Percentiles rank a stretch among this genome's conserved stretches.
These are phyloP conservation scores for Aegotheles bennettii DNA, from an alignment of 2,113 vertebrate species.

Conservation along the genomic window DNA sequence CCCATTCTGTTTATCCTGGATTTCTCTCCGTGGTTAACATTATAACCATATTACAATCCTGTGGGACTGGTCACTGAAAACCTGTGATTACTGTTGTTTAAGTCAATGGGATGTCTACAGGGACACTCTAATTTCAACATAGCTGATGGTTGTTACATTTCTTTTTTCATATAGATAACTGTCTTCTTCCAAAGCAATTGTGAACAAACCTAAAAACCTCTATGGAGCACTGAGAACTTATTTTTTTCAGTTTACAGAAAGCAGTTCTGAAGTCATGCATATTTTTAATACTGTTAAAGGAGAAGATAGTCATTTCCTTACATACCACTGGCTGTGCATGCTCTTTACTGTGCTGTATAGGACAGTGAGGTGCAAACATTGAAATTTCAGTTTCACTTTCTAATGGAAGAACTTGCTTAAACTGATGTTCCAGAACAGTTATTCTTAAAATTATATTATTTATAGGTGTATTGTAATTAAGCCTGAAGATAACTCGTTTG, in stretches of 20 bases:
- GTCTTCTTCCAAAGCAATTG: neutral
- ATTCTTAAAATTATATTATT: neutral
- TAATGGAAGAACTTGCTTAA: neutral
- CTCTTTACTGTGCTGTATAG: neutral
- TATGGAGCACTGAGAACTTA: neutral
- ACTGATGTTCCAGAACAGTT: neutral
- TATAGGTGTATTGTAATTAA: neutral
- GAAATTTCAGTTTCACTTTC: neutral
- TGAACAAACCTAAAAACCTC: neutral
- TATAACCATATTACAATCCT: fast-evolving
- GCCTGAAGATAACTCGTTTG: neutral
- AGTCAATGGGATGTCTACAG: neutral
- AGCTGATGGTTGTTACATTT: neutral
- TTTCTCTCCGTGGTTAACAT: neutral
- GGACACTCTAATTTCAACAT: neutral
- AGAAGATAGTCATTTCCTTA: neutral
- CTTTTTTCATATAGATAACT: neutral
- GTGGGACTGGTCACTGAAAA: neutral
- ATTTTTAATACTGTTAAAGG: neutral
- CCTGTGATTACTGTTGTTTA: neutral
- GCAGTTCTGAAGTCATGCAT: neutral
- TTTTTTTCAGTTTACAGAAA: neutral
- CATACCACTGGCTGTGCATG: neutral
- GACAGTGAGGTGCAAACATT: neutral
- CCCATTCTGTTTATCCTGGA: neutral